A percentile compares a stretch with the other conserved stretches of the same genome.
Evolutionary conservation across 2,113 vertebrate species (phyloP).

Genomic region (Rhineura floridana): DNA sequence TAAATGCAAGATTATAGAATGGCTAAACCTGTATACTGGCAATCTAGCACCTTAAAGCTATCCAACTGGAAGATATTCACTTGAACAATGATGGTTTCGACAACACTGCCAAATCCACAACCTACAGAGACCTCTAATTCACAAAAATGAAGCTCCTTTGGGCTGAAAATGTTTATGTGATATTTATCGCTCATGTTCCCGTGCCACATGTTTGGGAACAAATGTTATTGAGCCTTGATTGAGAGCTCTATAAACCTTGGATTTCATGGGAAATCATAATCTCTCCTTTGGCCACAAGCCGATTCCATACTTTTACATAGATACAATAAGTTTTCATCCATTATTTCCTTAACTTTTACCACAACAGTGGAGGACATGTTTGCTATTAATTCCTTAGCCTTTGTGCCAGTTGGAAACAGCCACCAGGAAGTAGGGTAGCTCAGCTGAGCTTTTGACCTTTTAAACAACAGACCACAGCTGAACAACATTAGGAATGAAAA

Average conservation of each 20-base stretch:
- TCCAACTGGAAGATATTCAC: conserved; percentile 14
- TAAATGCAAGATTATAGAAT: background rate
- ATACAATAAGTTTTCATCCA: conserved; percentile 16
- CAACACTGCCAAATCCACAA: conserved; percentile 14
- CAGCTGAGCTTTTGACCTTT: background rate
- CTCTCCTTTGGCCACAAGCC: background rate
- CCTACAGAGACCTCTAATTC: conserved; percentile 21
- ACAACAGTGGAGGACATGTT: background rate
- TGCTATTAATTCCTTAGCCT: background rate
- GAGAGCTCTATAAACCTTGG: conserved; percentile 13
- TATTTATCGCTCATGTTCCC: conserved; percentile 28
- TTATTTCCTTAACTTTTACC: background rate
- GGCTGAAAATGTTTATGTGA: background rate
- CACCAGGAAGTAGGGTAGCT: background rate
- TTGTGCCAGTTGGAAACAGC: background rate
- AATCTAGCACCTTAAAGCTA: background rate
- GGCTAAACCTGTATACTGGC: background rate
- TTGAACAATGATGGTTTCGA: conserved; percentile 11
- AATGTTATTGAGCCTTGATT: background rate
- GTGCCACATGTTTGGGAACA: background rate
- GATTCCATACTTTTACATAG: background rate
- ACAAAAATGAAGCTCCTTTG: background rate
- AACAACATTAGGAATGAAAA: background rate
- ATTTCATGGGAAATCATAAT: conserved; percentile 7
- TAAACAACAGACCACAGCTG: background rate